Evolutionary conservation across 2,797 vertebrate species (phyloP), one percentile per base, ranked within the genome.

Genomic region (Leptatherina wallacei): DNA sequence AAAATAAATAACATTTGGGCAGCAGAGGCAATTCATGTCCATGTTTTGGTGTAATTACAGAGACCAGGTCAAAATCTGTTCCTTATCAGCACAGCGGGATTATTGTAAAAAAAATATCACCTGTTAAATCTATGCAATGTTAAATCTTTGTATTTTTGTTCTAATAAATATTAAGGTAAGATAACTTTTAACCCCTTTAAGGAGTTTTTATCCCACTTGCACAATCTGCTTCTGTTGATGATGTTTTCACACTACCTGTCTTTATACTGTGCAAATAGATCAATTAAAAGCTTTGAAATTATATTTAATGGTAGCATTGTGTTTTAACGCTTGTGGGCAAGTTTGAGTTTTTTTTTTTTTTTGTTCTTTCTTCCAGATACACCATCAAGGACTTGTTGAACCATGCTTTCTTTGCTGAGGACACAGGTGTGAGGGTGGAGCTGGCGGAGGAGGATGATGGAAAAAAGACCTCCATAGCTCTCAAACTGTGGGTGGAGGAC

Each of bases 401-500:
- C 91, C 98, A 99, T 20, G 97, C 97, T 75, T 99, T 99, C 94
- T 99, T 99, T 84, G 98, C 97, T 1, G 98, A 99, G 93, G 97
- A 99, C 93, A 99, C 98, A 0, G 98, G 98, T 1, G 97, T 99
- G 77, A 94, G 98, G 86, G 98, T 99, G 79, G 98, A 99, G 89
- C 95, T 99, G 33, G 98, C 97, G 0, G 98, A 99, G 92, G 98
- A 99, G 81, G 98, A 99, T 71, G 96, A 99, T 65, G 96, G 98
- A 78, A 95, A 96, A 84, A 99, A 98, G 93, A 95, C 95, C 47
- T 96, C 96, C 62, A 99, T 99, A 72, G 98, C 98, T 61, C 95
- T 99, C 78, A 96, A 97, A 90, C 95, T 99, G 76, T 98, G 97
- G 97, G 98, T 99, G 66, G 98, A 99, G 92, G 98, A 99, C 91